Evolutionary conservation across 2,113 vertebrate genomes (phyloP), one percentile per base, ranked within the genome.

Genomic region (Lucifuga dentata): DNA sequence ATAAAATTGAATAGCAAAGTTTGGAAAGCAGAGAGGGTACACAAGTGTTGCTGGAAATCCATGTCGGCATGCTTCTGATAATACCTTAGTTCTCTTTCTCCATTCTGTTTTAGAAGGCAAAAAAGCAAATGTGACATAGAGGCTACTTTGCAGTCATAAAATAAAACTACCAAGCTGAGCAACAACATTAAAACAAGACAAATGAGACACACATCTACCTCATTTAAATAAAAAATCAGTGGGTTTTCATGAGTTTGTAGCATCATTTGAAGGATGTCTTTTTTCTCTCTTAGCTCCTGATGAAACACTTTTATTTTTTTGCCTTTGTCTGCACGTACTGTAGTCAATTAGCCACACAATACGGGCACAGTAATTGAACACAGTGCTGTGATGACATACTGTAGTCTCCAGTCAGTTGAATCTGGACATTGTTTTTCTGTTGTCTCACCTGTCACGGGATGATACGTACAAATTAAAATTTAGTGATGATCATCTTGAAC

Each of bases 331-430:
- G 60, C 61, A 57, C 74, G 51, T n/a, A n/a, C n/a, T n/a, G n/a
- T 8, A 71, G 81, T 67, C 83, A 67, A 85, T 90, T 84, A 81
- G 61, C 78, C 50, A 75, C 38, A 68, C 68, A 76, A 73, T 61
- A 43, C 64, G 58, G 38, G 44, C 73, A 69, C 58, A 15, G 52
- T 71, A 84, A 85, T 79, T 83, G 53, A 85, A 86, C 81, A 78
- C 61, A 56, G 52, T 11, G 32, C 77, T 5, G 49, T 29, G 67
- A 80, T 67, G 56, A 65, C 67, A 23, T 3, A n/a, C n/a, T n/a
- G n/a, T n/a, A 38, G 35, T 64, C 70, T 65, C 49, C 38, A 61
- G 32, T 73, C 46, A 85, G 57, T 63, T n/a, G 17, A 48, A 66
- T 78, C 52, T 50, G 77, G 69, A 78, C 59, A 69, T 79, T 80